These are phyloP conservation scores for Lindbergichthys nudifrons DNA, from an alignment of 2,797 vertebrate species.

Conservation along the genomic window DNA sequence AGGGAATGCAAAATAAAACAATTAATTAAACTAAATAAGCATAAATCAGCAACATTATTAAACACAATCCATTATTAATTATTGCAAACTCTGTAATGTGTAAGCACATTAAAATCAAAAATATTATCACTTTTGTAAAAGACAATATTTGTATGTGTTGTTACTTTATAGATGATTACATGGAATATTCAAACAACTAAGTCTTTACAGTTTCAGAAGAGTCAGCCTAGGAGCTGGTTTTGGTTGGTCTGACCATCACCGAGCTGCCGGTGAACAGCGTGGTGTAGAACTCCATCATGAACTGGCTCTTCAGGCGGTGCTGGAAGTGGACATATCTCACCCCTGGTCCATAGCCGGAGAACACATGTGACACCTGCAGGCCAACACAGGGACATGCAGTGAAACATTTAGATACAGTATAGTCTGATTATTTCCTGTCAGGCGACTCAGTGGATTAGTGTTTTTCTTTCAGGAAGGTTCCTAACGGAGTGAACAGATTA, in stretches of 20 bases:
- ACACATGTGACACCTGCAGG: conserved; percentile 88
- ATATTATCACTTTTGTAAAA: not conserved
- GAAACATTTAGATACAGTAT: not conserved
- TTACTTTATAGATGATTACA: not conserved
- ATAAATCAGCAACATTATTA: not conserved
- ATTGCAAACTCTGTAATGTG: not conserved
- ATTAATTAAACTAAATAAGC: not conserved
- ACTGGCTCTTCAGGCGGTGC: conserved; percentile 87
- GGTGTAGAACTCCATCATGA: conserved; percentile 75
- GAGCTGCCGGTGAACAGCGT: conserved; percentile 85
- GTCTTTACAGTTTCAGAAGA: not conserved
- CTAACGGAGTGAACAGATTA: no score
- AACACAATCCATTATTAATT: not conserved
- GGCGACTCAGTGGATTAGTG: no score
- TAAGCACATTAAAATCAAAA: not conserved
- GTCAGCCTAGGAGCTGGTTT: conserved; percentile 47
- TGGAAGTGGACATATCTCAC: conserved; percentile 84
- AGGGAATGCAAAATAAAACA: conserved; percentile 5
- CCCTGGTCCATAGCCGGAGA: conserved; percentile 87
- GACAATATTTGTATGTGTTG: not conserved
- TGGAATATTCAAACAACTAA: not conserved
- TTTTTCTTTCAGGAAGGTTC: no score
- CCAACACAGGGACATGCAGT: conserved; percentile 45
- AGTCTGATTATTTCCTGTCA: not conserved
- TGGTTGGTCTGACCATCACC: conserved; percentile 76